phyloP scores from a whole-genome alignment of 2,888 invertebrate genomes.

The Fabriciana adippe region DNA sequence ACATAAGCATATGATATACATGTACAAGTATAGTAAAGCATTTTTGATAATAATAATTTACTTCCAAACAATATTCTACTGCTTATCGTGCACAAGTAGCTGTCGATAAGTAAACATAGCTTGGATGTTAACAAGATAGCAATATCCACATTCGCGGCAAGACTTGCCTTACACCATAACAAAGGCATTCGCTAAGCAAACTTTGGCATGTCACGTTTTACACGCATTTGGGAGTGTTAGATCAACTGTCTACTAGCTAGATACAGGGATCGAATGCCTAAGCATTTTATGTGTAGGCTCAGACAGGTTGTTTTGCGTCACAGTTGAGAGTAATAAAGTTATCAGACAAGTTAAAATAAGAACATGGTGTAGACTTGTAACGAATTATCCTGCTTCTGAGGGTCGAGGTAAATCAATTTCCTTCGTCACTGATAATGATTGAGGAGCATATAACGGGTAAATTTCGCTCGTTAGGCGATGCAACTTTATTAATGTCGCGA shows the following conservation, averaged over 20 bases:
- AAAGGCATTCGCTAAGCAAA: constrained; percentile 15
- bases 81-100: background rate
- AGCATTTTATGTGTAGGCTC: constrained; percentile 4
- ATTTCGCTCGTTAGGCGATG: too few species aligned
- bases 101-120: constrained; percentile 4
- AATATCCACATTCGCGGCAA: background rate
- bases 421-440: too few species aligned
- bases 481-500: too few species aligned
- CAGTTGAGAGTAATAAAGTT: background rate
- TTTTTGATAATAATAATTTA: too few species aligned
- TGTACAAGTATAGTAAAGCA: too few species aligned
- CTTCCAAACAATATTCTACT: too few species aligned
- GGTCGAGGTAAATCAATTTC: too few species aligned
- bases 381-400: too few species aligned
- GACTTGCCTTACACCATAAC: constrained; percentile 5
- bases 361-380: background rate
- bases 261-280: constrained; percentile 9
- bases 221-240: constrained; percentile 16
- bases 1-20: too few species aligned
- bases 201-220: constrained; percentile 15
- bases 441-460: too few species aligned
- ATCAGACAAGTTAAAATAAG: background rate
- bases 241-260: background rate
- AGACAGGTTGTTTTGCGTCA: background rate
- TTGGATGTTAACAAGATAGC: constrained; percentile 10